phyloP scores from a whole-genome alignment of 1,140 invertebrate genomes.

The Lordiphosa clarofinis region DNA sequence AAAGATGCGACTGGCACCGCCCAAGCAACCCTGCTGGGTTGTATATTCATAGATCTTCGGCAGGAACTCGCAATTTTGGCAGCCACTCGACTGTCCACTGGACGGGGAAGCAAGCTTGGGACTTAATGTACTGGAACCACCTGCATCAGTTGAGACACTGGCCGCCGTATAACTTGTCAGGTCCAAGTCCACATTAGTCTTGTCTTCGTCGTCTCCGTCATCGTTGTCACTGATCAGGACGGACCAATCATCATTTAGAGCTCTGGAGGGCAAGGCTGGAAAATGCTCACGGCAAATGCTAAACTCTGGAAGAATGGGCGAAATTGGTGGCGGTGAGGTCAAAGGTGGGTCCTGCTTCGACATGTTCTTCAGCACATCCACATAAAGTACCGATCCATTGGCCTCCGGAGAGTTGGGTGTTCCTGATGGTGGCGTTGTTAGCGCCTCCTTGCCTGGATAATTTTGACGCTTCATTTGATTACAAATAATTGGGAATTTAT shows the following conservation, averaged over 20 bases:
- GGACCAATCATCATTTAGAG: conserved; percentile 39
- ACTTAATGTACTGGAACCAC: too few species aligned
- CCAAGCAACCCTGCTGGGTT: not conserved
- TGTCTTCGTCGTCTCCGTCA: not conserved
- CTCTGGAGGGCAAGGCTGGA: conserved; percentile 38
- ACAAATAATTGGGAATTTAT: too few species aligned
- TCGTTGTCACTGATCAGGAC: conserved; percentile 44
- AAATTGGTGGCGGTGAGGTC: conserved; percentile 5
- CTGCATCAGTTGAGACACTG: conserved; percentile 6
- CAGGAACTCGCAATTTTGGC: conserved; percentile 4
- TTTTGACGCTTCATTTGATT: too few species aligned
- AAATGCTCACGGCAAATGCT: conserved; percentile 54
- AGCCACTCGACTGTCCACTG: not conserved
- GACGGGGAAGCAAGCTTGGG: not conserved
- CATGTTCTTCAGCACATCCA: conserved; percentile 63
- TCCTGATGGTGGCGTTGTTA: too few species aligned
- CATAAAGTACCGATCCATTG: conserved; percentile 39
- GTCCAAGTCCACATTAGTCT: not conserved
- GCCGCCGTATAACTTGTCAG: too few species aligned
- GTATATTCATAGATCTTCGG: too few species aligned
- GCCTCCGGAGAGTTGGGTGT: too few species aligned
- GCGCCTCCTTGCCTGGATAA: too few species aligned
- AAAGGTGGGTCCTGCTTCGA: conserved; percentile 13
- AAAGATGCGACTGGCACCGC: conserved; percentile 32
- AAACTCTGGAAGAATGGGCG: conserved; percentile 24